Evolutionary conservation across 2,888 invertebrate genomes (phyloP).

Genomic region (Cactoblastis cactorum): DNA sequence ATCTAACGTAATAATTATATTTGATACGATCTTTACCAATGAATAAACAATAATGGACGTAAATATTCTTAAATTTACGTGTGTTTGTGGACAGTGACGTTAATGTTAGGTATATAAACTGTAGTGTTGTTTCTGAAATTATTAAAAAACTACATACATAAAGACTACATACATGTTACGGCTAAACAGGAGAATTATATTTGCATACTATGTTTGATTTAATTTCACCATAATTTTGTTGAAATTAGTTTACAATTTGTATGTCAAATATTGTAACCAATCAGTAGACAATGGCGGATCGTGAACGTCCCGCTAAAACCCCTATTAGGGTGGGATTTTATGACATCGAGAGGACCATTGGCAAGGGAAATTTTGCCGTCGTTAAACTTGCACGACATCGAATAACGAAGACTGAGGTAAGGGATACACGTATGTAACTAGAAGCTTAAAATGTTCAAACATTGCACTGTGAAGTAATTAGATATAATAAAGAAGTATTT

Average conservation of each 20-base stretch:
- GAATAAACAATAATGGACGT: constrained; percentile 21
- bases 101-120: constrained; percentile 1
- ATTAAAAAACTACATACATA: constrained; percentile 25
- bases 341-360: constrained; percentile 98
- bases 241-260: constrained; percentile 38
- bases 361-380: constrained; percentile 99
- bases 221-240: constrained; percentile 25
- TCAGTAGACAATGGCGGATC: constrained; percentile 76
- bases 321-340: constrained; percentile 97
- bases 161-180: constrained; percentile 32
- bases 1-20: constrained; percentile 38
- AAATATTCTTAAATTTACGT: constrained; percentile 19
- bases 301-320: constrained; percentile 80
- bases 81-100: constrained; percentile 17
- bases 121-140: constrained; percentile 12
- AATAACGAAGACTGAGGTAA: constrained; percentile 98
- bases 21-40: constrained; percentile 55
- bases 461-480: too few species aligned
- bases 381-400: constrained; percentile 98
- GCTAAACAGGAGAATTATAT: constrained; percentile 43
- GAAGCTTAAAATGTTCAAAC: too few species aligned
- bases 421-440: constrained; percentile 27
- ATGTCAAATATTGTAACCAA: constrained; percentile 50
- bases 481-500: too few species aligned
- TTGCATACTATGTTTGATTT: constrained; percentile 37